Conservation (phyloP, 1,140 invertebrate species). For the Lamellibrachia luymesi region DNA sequence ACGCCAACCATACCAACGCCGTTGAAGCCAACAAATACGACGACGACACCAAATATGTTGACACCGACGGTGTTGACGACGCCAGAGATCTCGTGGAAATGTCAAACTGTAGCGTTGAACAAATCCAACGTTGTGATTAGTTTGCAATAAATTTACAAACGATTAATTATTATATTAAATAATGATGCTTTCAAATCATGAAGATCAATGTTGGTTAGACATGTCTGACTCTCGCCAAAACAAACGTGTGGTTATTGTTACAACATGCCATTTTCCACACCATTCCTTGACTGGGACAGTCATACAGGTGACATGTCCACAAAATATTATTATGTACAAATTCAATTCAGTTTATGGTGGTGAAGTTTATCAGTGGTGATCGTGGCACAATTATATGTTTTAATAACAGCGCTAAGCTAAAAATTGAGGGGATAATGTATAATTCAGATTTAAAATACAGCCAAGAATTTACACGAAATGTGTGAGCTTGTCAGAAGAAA, state of each 20-base stretch:
- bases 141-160: too few relatives aligned
- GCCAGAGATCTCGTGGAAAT: background rate
- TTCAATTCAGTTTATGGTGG: background rate
- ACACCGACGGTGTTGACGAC: background rate
- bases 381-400: background rate
- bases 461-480: background rate
- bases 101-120: background rate
- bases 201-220: background rate
- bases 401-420: background rate
- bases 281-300: too few relatives aligned
- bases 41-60: background rate
- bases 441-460: background rate
- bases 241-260: background rate
- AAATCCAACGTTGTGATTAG: background rate
- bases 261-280: too few relatives aligned
- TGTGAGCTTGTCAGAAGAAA: background rate
- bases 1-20: background rate
- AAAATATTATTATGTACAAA: background rate
- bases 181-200: background rate
- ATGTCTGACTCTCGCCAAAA: background rate
- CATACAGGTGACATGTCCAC: too few relatives aligned
- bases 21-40: background rate
- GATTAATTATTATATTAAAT: background rate
- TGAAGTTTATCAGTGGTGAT: background rate
- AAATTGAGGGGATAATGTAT: background rate